These are phyloP conservation scores for Ochropleura leucogaster DNA, from an alignment of 2,888 invertebrate species.

Conservation along the genomic window DNA sequence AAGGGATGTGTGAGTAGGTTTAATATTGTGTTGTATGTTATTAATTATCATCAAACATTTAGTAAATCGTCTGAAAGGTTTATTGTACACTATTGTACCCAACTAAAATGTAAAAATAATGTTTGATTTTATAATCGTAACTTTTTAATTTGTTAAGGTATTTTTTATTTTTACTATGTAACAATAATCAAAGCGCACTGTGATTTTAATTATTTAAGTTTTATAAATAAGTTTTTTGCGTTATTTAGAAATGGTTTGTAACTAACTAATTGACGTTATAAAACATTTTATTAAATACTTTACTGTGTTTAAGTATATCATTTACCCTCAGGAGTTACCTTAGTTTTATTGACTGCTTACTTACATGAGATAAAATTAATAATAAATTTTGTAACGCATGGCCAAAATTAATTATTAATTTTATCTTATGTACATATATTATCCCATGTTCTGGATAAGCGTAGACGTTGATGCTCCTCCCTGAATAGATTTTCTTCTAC, in stretches of 20 bases:
- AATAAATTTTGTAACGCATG: too few species aligned
- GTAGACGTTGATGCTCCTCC: background rate
- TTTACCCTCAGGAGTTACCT: conserved; percentile 9
- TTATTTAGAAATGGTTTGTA: conserved; percentile 38
- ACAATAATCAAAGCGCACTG: conserved; percentile 62
- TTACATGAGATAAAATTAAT: background rate
- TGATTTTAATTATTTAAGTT: conserved; percentile 64
- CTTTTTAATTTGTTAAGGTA: conserved; percentile 14
- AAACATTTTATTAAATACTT: conserved; percentile 35
- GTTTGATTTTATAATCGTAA: conserved; percentile 2
- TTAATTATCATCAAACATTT: conserved; percentile 40
- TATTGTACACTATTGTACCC: background rate
- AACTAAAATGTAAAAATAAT: conserved; percentile 7
- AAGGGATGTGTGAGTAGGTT: conserved; percentile 14
- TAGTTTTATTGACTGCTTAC: background rate
- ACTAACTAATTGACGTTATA: conserved; percentile 16
- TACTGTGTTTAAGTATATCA: conserved; percentile 9
- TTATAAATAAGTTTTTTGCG: conserved; percentile 9
- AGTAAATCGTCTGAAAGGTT: conserved; percentile 34
- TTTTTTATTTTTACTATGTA: conserved; percentile 27
- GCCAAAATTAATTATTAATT: too few species aligned
- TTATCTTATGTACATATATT: too few species aligned
- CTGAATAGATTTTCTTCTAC: background rate
- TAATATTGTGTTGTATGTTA: conserved; percentile 9
- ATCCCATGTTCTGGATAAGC: background rate